phyloP scores from a whole-genome alignment of 2,888 invertebrate genomes.

The Synergus laeviventris region DNA sequence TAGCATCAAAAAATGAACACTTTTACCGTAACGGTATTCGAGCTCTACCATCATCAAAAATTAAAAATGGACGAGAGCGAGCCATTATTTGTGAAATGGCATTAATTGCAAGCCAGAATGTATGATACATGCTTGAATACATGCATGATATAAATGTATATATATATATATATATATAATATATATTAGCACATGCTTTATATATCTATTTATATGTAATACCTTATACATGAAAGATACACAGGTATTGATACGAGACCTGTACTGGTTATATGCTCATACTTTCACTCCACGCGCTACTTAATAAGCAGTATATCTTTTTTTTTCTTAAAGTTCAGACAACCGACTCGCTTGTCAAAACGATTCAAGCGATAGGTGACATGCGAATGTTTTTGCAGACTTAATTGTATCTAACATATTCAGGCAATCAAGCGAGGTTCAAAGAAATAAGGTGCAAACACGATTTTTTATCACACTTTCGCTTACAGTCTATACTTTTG shows the following conservation, averaged over 20 bases:
- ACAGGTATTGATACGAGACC: conserved; percentile 57
- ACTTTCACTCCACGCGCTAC: conserved; percentile 67
- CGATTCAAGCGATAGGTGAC: conserved; percentile 16
- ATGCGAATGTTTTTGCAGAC: conserved; percentile 1
- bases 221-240: conserved; percentile 17
- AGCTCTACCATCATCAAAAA: neutral
- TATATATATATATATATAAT: neutral
- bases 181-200: neutral
- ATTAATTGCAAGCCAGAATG: neutral
- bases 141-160: neutral
- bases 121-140: neutral
- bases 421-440: neutral
- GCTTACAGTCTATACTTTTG: conserved; percentile 12
- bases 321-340: conserved; percentile 42
- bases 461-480: conserved; percentile 15
- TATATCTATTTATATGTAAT: conserved; percentile 13
- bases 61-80: neutral
- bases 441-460: neutral
- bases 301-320: conserved; percentile 61
- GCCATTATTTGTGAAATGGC: neutral
- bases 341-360: conserved; percentile 31
- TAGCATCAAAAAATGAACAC: no score
- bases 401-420: conserved; percentile 22
- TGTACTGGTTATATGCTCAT: conserved; percentile 57
- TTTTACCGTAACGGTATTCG: no score